These are phyloP conservation scores for Monopis laevigella DNA, from an alignment of 2,888 invertebrate species.

Conservation along the genomic window DNA sequence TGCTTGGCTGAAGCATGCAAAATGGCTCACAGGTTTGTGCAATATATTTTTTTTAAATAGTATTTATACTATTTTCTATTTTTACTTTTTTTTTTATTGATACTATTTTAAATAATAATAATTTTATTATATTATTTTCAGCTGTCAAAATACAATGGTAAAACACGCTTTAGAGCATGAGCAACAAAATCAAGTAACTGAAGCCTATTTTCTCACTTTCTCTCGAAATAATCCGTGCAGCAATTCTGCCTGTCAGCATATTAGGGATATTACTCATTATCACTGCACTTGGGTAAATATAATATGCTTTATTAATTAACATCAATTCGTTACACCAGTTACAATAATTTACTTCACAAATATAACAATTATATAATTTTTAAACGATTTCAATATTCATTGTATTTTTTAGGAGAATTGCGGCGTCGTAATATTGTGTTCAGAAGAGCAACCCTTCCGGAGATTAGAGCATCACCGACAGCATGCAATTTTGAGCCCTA, in stretches of 20 bases:
- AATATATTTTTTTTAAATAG: background rate
- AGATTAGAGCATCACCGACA: slow-evolving; percentile 88
- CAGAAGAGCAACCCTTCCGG: slow-evolving; percentile 79
- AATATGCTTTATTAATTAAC: background rate
- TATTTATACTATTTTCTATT: too few relatives aligned
- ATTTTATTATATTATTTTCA: too few relatives aligned
- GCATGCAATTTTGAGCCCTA: slow-evolving; percentile 77
- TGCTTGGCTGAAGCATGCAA: slow-evolving; percentile 83
- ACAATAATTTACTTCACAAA: too few relatives aligned
- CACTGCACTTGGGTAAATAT: slow-evolving; percentile 88
- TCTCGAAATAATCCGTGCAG: slow-evolving; percentile 72
- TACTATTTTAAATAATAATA: too few relatives aligned
- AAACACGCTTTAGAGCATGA: slow-evolving; percentile 91
- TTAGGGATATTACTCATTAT: slow-evolving; percentile 83
- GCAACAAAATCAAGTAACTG: slow-evolving; percentile 86
- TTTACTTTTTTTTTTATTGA: too few relatives aligned
- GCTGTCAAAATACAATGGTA: slow-evolving; percentile 75
- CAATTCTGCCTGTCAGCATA: slow-evolving; percentile 76
- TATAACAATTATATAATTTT: too few relatives aligned
- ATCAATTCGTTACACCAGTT: too few relatives aligned
- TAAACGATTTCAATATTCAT: too few relatives aligned
- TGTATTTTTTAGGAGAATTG: slow-evolving; percentile 74
- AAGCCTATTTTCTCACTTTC: slow-evolving; percentile 76
- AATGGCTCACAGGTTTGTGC: slow-evolving; percentile 70
- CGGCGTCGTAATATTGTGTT: slow-evolving; percentile 78